Evolutionary conservation across 2,113 vertebrate genomes (phyloP), one percentile per base, ranked within the genome.

Genomic region (Pseudois nayaur): DNA sequence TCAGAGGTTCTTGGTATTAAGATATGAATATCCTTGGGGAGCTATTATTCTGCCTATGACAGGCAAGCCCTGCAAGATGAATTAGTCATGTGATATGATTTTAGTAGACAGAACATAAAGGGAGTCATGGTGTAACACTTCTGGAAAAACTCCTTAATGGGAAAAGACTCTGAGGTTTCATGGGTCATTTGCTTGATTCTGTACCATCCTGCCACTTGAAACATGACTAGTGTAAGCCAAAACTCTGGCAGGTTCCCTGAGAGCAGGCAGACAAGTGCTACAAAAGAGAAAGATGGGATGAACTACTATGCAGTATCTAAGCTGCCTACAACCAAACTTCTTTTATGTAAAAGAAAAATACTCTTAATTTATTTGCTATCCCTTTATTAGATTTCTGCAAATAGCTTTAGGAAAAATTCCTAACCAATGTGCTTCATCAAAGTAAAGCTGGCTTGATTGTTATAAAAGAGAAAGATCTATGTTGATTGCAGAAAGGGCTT

Each of bases 391-490:
- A 83, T 82, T 89, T 94, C 17, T 78, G 54, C 71, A 62, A 87
- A 82, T 40, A 62, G 78, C 50, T 91, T 93, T 62, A 87, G 59
- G 93, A 82, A 45, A 90, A 95, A 95, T 92, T 54, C 60, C 43
- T 88, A 89, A 86, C 25, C n/a, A 81, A 84, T 64, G 43, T 15
- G 13, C 7, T 78, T 83, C 55, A 95, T 29, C 54, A 82, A 71
- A 84, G 50, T 62, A 55, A 92, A 67, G 50, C n/a, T 92, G 88
- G 50, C 43, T 85, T 82, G 25, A 19, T 62, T 6, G 11, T 96
- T 87, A 60, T 45, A 57, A 92, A 91, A 55, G 21, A 33, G 57
- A 85, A 78, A 82, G 48, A 93, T 57, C 43, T 95, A 87, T 95
- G 48, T 67, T 33, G 55, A 48, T 45, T 48, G 14, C 4, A n/a